Evolutionary conservation across 1,140 invertebrate species (phyloP).

Genomic region (Zaprionus ornatus): DNA sequence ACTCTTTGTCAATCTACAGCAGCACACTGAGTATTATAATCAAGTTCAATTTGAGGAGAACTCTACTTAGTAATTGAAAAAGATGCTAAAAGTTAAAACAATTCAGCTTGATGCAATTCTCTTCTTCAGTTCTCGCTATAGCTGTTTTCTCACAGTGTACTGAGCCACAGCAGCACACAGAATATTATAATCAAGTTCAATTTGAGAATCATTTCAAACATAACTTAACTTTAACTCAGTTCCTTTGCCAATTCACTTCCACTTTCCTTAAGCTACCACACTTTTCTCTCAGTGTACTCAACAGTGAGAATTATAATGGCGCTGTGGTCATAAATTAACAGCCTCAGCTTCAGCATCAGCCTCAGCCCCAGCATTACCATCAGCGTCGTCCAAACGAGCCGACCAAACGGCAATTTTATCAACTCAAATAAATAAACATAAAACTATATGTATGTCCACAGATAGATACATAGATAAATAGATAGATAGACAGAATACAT

Average conservation of each 20-base stretch:
- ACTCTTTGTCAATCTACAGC: too few relatives aligned
- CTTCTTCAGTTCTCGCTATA: too few relatives aligned
- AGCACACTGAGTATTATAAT: too few relatives aligned
- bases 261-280: neutral
- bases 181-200: neutral
- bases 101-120: too few relatives aligned
- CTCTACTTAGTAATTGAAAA: too few relatives aligned
- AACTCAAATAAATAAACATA: slow-evolving; percentile 20
- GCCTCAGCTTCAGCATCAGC: neutral
- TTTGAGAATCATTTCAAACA: too few relatives aligned
- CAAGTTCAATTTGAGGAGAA: too few relatives aligned
- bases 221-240: neutral
- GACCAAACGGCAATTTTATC: slow-evolving; percentile 21
- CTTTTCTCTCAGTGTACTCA: neutral
- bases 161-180: too few relatives aligned
- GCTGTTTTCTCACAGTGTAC: neutral
- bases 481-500: slow-evolving; percentile 1
- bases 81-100: too few relatives aligned
- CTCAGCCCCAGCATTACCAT: neutral
- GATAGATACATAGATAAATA: neutral
- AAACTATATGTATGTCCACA: slow-evolving; percentile 1
- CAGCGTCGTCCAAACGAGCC: slow-evolving; percentile 4
- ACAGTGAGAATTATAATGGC: slow-evolving; percentile 48
- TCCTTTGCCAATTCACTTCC: neutral
- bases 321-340: slow-evolving; percentile 41